A percentile compares a stretch with the other conserved stretches of the same genome.
These are phyloP conservation scores for Micromys minutus DNA, from an alignment of 2,113 vertebrate species.

Conservation along the genomic window DNA sequence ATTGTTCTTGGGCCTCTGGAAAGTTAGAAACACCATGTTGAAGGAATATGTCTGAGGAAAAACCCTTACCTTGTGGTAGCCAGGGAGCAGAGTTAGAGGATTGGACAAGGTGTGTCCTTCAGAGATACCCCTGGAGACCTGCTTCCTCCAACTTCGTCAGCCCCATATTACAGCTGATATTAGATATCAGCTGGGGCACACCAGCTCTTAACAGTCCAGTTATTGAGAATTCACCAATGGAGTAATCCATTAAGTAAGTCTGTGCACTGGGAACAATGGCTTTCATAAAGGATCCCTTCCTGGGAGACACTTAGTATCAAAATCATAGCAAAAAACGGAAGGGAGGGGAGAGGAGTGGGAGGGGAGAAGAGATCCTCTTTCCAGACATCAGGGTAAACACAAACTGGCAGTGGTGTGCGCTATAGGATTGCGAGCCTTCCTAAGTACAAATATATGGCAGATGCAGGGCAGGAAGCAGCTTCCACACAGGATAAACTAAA, in stretches of 20 bases:
- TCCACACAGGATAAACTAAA: background rate
- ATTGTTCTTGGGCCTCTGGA: background rate
- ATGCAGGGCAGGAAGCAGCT: background rate
- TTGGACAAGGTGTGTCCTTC: background rate
- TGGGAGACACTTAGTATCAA: background rate
- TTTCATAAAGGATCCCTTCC: background rate
- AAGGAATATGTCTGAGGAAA: background rate
- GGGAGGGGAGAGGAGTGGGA: background rate
- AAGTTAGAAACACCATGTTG: background rate
- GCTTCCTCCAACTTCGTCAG: background rate
- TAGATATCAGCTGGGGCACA: too few relatives aligned
- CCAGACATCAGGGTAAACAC: background rate
- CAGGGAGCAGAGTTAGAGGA: background rate
- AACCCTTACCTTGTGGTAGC: too few relatives aligned
- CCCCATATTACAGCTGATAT: too few relatives aligned
- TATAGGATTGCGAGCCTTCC: background rate
- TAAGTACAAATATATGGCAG: background rate
- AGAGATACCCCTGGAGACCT: background rate
- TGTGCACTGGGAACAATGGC: background rate
- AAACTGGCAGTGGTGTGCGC: background rate
- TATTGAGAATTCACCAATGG: background rate
- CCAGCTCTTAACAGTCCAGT: too few relatives aligned
- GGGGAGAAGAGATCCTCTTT: background rate
- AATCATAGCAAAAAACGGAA: background rate
- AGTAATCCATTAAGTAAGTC: too few relatives aligned